A percentile compares a stretch with the other conserved stretches of the same genome.
These are phyloP conservation scores for Nothoprocta pentlandii DNA, from an alignment of 2,113 vertebrate genomes.

Conservation along the genomic window DNA sequence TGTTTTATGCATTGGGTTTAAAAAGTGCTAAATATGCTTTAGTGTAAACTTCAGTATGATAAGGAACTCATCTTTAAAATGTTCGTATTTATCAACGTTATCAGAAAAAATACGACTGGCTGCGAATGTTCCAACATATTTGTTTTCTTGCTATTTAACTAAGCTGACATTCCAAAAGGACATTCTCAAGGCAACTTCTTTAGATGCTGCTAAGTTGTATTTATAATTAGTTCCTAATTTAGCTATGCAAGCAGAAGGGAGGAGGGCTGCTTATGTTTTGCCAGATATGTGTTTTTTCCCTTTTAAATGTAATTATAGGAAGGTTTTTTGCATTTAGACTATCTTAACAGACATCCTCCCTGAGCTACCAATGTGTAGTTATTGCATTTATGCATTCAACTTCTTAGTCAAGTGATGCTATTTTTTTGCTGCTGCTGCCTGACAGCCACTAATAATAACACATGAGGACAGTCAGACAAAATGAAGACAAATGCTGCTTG, in stretches of 20 bases:
- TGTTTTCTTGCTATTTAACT: constrained; percentile 80
- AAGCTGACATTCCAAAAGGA: constrained; percentile 78
- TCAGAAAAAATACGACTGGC: constrained; percentile 71
- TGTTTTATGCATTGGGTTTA: not conserved
- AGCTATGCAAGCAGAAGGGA: constrained; percentile 71
- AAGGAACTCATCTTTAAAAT: constrained; percentile 70
- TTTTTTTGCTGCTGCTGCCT: constrained; percentile 86
- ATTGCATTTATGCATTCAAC: constrained; percentile 86
- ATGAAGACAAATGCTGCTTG: constrained; percentile 98
- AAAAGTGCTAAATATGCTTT: constrained; percentile 32
- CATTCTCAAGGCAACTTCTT: constrained; percentile 72
- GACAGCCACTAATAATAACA: constrained; percentile 98
- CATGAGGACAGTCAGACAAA: constrained; percentile 98
- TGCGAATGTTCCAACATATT: constrained; percentile 78
- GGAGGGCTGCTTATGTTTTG: constrained; percentile 63
- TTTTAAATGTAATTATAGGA: constrained; percentile 73
- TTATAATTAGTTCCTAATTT: constrained; percentile 79
- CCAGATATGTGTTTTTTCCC: constrained; percentile 67
- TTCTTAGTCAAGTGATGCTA: constrained; percentile 88
- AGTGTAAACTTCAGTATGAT: constrained; percentile 43
- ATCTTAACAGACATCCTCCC: constrained; percentile 71
- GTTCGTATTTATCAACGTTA: constrained; percentile 78
- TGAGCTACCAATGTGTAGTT: constrained; percentile 76
- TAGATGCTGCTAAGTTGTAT: constrained; percentile 76
- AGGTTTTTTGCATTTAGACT: constrained; percentile 67